phyloP scores from a whole-genome alignment of 2,797 vertebrate genomes.

The Labeo calbasu region DNA sequence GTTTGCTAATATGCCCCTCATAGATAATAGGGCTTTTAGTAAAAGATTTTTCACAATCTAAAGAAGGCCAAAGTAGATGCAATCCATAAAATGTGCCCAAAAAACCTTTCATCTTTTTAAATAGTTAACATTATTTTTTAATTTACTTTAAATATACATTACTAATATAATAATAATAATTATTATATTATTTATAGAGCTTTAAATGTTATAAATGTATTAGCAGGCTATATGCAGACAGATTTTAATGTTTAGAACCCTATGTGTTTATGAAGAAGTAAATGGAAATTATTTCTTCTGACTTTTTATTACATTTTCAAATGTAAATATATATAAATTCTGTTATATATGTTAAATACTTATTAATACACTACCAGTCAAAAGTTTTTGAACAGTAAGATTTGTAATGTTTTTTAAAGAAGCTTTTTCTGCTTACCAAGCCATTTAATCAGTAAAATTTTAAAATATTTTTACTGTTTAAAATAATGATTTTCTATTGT shows the following conservation, averaged over 20 bases:
- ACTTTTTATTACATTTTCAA: not conserved
- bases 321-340: not conserved
- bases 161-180: not conserved
- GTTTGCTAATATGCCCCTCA: not conserved
- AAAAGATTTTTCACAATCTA: not conserved
- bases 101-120: no score
- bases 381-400: no score
- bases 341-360: not conserved
- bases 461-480: no score
- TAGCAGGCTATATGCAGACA: not conserved
- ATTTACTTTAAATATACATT: not conserved
- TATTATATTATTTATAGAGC: not conserved
- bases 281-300: not conserved
- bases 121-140: not conserved
- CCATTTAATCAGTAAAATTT: no score
- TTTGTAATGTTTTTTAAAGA: no score
- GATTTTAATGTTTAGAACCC: not conserved
- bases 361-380: no score
- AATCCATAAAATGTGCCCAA: not conserved
- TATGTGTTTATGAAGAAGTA: not conserved
- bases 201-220: not conserved
- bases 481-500: no score
- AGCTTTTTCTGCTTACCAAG: no score
- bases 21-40: conserved; percentile 16
- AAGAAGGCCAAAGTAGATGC: not conserved